Conservation (phyloP, 2,113 vertebrate species). For the Hucho hucho region DNA sequence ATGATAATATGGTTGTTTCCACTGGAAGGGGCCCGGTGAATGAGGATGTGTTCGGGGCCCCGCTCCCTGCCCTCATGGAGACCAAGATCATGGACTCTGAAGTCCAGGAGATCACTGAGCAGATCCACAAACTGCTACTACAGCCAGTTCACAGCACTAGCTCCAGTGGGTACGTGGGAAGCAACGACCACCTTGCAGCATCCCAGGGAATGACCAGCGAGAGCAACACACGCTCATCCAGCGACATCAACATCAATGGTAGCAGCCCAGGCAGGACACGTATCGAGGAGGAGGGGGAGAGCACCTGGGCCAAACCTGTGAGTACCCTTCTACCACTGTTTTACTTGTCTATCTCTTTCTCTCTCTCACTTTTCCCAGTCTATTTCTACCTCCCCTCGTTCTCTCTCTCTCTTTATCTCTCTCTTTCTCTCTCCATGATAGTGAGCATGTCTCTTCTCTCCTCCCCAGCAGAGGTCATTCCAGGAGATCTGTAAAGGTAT, state of each 20-base stretch:
- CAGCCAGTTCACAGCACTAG: conserved; percentile 92
- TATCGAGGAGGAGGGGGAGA: conserved; percentile 60
- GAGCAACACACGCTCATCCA: conserved; percentile 22
- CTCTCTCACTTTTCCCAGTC: no score
- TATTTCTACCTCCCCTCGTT: no score
- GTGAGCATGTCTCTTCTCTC: background rate
- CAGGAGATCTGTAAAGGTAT: conserved; percentile 81
- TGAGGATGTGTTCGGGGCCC: conserved; percentile 87
- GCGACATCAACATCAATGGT: no score
- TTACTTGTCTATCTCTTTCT: no score
- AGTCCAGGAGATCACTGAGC: conserved; percentile 88
- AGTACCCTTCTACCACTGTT: conserved; percentile 50
- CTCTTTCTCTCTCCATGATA: background rate
- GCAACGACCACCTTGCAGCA: conserved; percentile 77
- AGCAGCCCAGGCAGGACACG: conserved; percentile 19
- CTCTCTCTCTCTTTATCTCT: background rate
- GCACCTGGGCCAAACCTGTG: conserved; percentile 75
- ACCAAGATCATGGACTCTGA: conserved; percentile 69
- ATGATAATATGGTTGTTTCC: conserved; percentile 23
- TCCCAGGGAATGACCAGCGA: conserved; percentile 74
- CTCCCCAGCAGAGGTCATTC: conserved; percentile 67
- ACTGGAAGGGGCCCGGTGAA: conserved; percentile 86
- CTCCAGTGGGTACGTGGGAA: conserved; percentile 87
- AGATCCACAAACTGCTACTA: conserved; percentile 88
- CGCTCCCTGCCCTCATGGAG: conserved; percentile 54